These are phyloP conservation scores for Chelonoidis abingdonii DNA, from an alignment of 2,113 vertebrate species.

Conservation along the genomic window DNA sequence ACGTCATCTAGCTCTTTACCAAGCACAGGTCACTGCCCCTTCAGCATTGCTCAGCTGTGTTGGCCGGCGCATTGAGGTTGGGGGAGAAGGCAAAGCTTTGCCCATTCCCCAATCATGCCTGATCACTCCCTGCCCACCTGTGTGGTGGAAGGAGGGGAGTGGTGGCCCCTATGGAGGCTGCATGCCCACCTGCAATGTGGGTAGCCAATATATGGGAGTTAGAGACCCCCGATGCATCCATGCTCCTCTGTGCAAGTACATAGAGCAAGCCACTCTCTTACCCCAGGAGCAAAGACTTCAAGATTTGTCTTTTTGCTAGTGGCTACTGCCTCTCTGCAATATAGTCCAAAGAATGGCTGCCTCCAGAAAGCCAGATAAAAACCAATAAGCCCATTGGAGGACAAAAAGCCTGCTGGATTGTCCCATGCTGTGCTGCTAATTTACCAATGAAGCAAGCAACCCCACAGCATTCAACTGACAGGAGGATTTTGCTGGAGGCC, in stretches of 20 bases:
- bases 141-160: background rate
- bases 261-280: background rate
- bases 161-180: background rate
- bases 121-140: background rate
- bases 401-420: slow-evolving; percentile 9
- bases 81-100: background rate
- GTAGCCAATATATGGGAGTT: background rate
- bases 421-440: slow-evolving; percentile 17
- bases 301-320: background rate
- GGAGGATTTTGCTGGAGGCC: background rate
- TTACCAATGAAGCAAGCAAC: background rate
- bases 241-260: background rate
- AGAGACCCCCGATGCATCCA: background rate
- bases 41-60: background rate
- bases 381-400: slow-evolving; percentile 14
- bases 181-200: background rate
- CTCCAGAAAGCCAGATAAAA: background rate
- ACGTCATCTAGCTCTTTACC: background rate
- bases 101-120: background rate
- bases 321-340: background rate
- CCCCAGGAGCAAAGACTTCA: background rate
- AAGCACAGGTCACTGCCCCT: background rate
- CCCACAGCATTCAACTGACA: background rate
- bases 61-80: background rate
- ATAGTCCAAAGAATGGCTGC: background rate